These are phyloP conservation scores for Calephelis virginiensis DNA, from an alignment of 1,140 invertebrate species.

Conservation along the genomic window DNA sequence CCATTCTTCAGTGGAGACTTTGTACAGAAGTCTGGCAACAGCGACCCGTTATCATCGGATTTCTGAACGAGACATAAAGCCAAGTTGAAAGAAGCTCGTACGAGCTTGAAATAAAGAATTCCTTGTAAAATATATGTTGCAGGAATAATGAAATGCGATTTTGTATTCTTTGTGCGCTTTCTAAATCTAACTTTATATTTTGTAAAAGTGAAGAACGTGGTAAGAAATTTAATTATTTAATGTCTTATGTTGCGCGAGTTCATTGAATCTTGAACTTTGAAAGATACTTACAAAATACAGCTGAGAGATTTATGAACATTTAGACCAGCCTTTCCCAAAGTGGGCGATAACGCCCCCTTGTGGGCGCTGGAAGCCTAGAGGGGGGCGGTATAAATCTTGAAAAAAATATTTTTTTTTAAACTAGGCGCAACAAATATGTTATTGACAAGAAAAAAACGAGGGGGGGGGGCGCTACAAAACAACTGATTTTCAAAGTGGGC, in stretches of 20 bases:
- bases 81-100: constrained; percentile 36
- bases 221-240: constrained; percentile 5
- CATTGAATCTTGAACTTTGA: constrained; percentile 44
- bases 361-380: too few relatives aligned
- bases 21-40: constrained; percentile 35
- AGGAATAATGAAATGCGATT: constrained; percentile 24
- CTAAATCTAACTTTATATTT: constrained; percentile 20
- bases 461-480: too few relatives aligned
- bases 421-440: too few relatives aligned
- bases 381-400: too few relatives aligned
- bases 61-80: constrained; percentile 56
- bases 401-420: too few relatives aligned
- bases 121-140: constrained; percentile 33
- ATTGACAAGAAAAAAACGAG: too few relatives aligned
- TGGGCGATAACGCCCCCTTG: too few relatives aligned
- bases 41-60: constrained; percentile 51
- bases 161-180: constrained; percentile 19
- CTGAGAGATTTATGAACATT: neutral
- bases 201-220: constrained; percentile 8
- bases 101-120: constrained; percentile 42
- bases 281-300: constrained; percentile 17
- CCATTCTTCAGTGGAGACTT: constrained; percentile 40
- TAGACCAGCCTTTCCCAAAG: too few relatives aligned
- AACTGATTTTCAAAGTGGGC: too few relatives aligned
- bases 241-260: neutral